Evolutionary conservation across 2,888 invertebrate genomes (phyloP).

Genomic region (Deladenus siricidicola): DNA sequence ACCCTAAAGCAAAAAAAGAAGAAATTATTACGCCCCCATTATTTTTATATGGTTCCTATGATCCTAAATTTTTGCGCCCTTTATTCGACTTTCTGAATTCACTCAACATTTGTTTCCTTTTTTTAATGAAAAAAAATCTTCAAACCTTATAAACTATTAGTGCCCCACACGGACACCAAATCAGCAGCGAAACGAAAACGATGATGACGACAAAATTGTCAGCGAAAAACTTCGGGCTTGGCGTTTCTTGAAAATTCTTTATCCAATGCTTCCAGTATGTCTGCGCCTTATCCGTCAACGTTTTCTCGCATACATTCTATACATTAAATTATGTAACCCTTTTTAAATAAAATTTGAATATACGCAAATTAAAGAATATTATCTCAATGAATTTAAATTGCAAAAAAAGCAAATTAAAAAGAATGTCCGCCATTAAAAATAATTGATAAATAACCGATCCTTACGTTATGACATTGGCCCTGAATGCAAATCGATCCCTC

Average conservation of each 20-base stretch:
- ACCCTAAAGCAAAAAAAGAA: too few species aligned
- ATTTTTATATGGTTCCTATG: too few species aligned
- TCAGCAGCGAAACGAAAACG: constrained; percentile 16
- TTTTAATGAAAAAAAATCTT: background rate
- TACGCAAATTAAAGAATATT: background rate
- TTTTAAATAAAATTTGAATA: background rate
- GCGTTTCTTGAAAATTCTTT: constrained; percentile 16
- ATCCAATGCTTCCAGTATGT: constrained; percentile 27
- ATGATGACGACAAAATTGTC: constrained; percentile 34
- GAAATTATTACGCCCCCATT: too few species aligned
- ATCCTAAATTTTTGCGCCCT: too few species aligned
- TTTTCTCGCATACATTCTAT: constrained; percentile 33
- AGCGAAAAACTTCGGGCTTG: constrained; percentile 25
- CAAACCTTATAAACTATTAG: constrained; percentile 18
- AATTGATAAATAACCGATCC: too few species aligned
- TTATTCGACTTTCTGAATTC: too few species aligned
- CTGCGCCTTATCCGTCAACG: constrained; percentile 25
- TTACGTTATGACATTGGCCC: constrained; percentile 26
- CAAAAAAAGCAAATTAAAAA: too few species aligned
- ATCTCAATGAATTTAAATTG: too few species aligned
- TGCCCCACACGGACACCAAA: constrained; percentile 28
- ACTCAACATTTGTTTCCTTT: too few species aligned
- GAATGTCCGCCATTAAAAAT: too few species aligned
- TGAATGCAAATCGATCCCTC: constrained; percentile 34
- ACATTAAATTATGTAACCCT: too few species aligned